Evolutionary conservation across 2,888 invertebrate species (phyloP), one percentile per base, ranked within the genome.

Genomic region (Phalera bucephala): DNA sequence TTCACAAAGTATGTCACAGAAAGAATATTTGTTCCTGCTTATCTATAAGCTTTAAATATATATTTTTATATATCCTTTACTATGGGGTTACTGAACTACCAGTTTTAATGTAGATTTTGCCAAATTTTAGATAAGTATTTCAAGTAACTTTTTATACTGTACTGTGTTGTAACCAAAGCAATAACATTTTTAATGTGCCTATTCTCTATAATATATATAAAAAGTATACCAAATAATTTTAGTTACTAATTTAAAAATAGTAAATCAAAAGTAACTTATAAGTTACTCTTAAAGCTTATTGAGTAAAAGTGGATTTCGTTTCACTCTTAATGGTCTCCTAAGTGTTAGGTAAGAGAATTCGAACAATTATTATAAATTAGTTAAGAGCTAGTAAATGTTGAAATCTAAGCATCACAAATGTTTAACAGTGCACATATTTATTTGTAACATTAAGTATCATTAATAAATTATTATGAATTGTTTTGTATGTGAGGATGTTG

Each of bases 141-240:
- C 63, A 78, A 79, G 82, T 81, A 74, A 81, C 77, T 80, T 69
- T 73, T 75, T 76, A 66, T 61, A 68, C 62, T 75, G 66, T 74
- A 82, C 79, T 86, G 77, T 83, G 80, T 80, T 84, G 76, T 81
- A 86, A 86, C 87, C 88, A 88, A 88, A 88, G 88, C 88, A 88
- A 88, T 88, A 88, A 83, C 76, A 73, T 76, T 70, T 73, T 64
- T 75, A 74, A 80, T 80, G 80, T 86, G 85, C 83, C 85, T 87
- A 83, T 81, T 61, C 73, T 79, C 64, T 73, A 70, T 67, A 70
- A 69, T 63, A 53, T 50, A 48, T 69, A 71, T 68, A 72, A 70
- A 60, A 61, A 66, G 45, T 71, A 78, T 79, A 78, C 85, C 81
- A 83, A 86, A 82, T 80, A 80, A 71, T 73, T 65, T 10, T 81